Evolutionary conservation across 2,888 invertebrate species (phyloP), one percentile per base, ranked within the genome.

Genomic region (Plebejus melissa): DNA sequence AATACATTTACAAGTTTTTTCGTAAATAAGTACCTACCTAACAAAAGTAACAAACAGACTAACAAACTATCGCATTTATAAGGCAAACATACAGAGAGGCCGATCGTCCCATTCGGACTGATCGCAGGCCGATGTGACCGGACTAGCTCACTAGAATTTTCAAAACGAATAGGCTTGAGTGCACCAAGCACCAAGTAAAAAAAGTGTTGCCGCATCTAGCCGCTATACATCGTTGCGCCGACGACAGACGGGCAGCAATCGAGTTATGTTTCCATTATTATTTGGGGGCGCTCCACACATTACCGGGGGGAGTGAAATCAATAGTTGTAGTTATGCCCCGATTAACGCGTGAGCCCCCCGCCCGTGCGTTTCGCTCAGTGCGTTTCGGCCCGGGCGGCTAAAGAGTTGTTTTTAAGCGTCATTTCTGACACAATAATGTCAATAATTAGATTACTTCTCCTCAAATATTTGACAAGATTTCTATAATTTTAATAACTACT

Each of bases 201-300:
- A 9, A 50, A 3, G 3, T 13, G 50, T 13, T 36, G 75, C 16
- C 77, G 41, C 74, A 80, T 83, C 80, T 70, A 82, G 75, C 50
- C 1, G 1, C 4, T 13, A 58, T 81, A 79, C 77, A 79, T 76
- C 82, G 82, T 79, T 82, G 82, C 83, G 85, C 82, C 84, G 81
- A 82, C 85, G 85, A 85, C 87, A 88, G 89, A 87, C 90, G 88
- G 90, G 85, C 83, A 82, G 86, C 90, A 91, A 92, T 93, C 89
- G 88, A 92, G 87, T 93, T 93, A 93, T 85, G 86, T 85, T 85
- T 85, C 89, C 87, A 90, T 91, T 91, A 92, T 90, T 90, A 90
- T 90, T 90, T 88, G 87, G 90, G 90, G 88, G 86, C 85, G 87
- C 83, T 86, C 85, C 86, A 86, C 86, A 83, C 82, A 83, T 82